A percentile compares a stretch with the other conserved stretches of the same genome.
phyloP scores from a whole-genome alignment of 2,888 invertebrate genomes.

The Myopa testacea region DNA sequence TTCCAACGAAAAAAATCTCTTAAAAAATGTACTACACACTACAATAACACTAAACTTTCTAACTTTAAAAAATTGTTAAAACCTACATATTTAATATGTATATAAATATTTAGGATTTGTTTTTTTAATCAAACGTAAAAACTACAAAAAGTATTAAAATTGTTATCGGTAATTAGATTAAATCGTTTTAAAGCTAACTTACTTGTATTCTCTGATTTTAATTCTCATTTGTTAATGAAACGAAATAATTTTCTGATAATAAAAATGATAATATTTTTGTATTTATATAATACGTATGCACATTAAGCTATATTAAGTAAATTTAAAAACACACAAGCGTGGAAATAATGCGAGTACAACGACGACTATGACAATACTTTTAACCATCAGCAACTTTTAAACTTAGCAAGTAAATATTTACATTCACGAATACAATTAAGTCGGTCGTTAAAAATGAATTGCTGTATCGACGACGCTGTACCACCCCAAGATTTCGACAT shows the following conservation, averaged over 20 bases:
- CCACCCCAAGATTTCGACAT: slow-evolving; percentile 55
- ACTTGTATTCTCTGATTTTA: no score
- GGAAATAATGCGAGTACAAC: slow-evolving; percentile 29
- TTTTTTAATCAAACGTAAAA: no score
- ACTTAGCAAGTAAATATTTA: slow-evolving; percentile 8
- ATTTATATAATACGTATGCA: slow-evolving; percentile 32
- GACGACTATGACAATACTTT: slow-evolving; percentile 16
- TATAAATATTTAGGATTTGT: no score
- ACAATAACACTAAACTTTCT: no score
- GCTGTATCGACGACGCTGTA: not conserved
- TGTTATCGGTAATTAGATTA: no score
- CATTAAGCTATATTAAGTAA: slow-evolving; percentile 36
- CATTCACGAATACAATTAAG: not conserved
- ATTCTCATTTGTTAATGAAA: no score
- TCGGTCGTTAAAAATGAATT: slow-evolving; percentile 51
- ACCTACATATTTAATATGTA: no score
- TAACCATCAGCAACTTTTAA: slow-evolving; percentile 19
- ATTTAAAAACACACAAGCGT: slow-evolving; percentile 24
- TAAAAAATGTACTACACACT: no score
- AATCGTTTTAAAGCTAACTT: no score
- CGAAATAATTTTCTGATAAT: not conserved
- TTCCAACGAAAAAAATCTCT: no score
- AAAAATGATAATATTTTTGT: slow-evolving; percentile 25
- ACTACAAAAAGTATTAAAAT: no score
- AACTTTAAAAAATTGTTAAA: no score